Evolutionary conservation across 2,888 invertebrate species (phyloP), one percentile per base, ranked within the genome.

Genomic region (Caenorhabditis doughertyi): DNA sequence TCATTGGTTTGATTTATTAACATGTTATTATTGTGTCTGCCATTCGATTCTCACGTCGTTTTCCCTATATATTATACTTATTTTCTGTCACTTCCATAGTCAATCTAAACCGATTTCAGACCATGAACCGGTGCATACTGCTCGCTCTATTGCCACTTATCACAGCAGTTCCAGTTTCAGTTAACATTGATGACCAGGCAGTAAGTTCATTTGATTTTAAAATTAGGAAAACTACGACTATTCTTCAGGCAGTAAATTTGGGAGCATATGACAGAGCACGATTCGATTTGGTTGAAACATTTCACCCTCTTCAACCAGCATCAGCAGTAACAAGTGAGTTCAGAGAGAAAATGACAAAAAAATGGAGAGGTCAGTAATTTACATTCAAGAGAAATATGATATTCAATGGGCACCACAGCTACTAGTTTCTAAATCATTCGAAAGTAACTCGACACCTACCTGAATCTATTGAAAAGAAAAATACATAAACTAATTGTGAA

Each of bases 291-390:
- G 76, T 81, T 18, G 87, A 87, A 49, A 79, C 77, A 11, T 87
- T 85, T 71, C 85, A 87, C 39, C 87, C 87, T 23, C 84, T 87
- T 21, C 85, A 84, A 29, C 77, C 83, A 39, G 87, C 87, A n/a
- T 72, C 79, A 9, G 74, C 81, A 42, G 85, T 85, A 27, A 82
- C 80, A 49, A 80, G 87, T 87, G 16, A 65, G 82, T 70, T n/a
- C 4, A 32, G n/a, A 18, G n/a, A 25, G 27, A 47, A 29, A 47
- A 42, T 32, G 3, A 55, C 25, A 55, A 29, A 27, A 27, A 32
- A 47, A 65, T 9, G 3, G 11, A 25, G 18, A 44, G 62, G 32
- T 65, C 44, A 49, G 64, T 47, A 47, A 49, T 2, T 49, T 47
- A 47, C 2, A 29, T 55, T 29, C 27, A 55, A n/a, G n/a, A 49